phyloP scores from a whole-genome alignment of 2,797 vertebrate species.

The Acropternis orthonyx region DNA sequence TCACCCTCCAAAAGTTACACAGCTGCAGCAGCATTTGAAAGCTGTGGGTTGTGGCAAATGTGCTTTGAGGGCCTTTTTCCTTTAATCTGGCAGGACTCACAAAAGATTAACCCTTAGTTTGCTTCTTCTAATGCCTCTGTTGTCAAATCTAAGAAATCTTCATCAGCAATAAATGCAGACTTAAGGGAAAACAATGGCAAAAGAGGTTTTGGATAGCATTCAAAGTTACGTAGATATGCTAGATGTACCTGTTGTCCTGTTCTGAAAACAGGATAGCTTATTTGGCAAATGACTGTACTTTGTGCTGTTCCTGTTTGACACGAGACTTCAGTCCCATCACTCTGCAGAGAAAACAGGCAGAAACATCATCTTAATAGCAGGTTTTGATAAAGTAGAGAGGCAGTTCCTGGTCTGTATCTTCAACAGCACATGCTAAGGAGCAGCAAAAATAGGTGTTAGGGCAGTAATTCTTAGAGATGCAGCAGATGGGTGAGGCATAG shows the following conservation, averaged over 20 bases:
- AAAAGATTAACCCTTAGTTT: background rate
- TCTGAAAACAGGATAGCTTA: conserved; percentile 86
- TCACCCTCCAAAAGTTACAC: background rate
- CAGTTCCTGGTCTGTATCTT: background rate
- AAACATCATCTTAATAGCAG: background rate
- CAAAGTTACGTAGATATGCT: background rate
- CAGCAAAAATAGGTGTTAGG: background rate
- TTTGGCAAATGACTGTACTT: conserved; percentile 80
- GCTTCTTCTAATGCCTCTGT: background rate
- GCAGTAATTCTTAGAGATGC: background rate
- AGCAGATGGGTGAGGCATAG: background rate
- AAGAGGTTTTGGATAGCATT: background rate
- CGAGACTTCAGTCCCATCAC: conserved; percentile 82
- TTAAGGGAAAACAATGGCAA: background rate
- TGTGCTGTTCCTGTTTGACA: conserved; percentile 78
- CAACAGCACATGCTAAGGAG: background rate
- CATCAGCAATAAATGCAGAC: background rate
- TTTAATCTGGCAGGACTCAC: background rate
- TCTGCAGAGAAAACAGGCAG: conserved; percentile 72
- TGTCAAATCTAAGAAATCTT: background rate
- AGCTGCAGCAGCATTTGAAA: background rate
- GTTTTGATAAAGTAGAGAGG: background rate
- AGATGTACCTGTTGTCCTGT: conserved; percentile 78
- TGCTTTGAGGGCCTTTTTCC: background rate
- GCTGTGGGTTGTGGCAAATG: background rate